A percentile compares a stretch with the other conserved stretches of the same genome.
Evolutionary conservation across 2,888 invertebrate species (phyloP).

Genomic region (Eledona agricola): DNA sequence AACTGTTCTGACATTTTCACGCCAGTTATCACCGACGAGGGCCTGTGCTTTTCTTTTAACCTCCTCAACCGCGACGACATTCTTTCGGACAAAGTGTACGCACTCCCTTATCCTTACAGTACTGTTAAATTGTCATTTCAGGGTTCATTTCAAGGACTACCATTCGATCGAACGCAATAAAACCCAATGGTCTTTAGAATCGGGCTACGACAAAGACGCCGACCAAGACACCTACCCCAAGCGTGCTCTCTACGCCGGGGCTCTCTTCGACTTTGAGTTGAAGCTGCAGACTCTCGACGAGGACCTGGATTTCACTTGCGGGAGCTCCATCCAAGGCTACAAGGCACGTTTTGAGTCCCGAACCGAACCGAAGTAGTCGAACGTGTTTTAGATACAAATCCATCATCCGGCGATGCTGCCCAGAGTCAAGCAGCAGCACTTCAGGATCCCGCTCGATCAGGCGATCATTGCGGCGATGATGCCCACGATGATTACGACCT

Average conservation of each 20-base stretch:
- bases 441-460: constrained; percentile 72
- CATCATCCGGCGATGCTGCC: constrained; percentile 64
- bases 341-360: constrained; percentile 32
- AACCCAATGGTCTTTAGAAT: constrained; percentile 39
- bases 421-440: constrained; percentile 71
- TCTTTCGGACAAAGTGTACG: constrained; percentile 66
- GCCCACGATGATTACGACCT: constrained; percentile 76
- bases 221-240: constrained; percentile 38
- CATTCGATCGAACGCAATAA: constrained; percentile 4
- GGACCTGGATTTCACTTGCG: constrained; percentile 39
- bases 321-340: constrained; percentile 39
- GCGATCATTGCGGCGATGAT: constrained; percentile 73
- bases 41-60: constrained; percentile 76
- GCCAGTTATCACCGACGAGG: constrained; percentile 73
- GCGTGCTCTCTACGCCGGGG: constrained; percentile 40
- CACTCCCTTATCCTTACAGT: constrained; percentile 6
- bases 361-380: not conserved
- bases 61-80: constrained; percentile 69
- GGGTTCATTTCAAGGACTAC: constrained; percentile 36
- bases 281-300: constrained; percentile 36
- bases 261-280: constrained; percentile 39
- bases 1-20: constrained; percentile 46
- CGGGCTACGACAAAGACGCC: constrained; percentile 36
- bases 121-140: constrained; percentile 25
- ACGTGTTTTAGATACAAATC: constrained; percentile 28